Evolutionary conservation across 2,113 vertebrate species (phyloP).

Genomic region (Dicentrarchus labrax): DNA sequence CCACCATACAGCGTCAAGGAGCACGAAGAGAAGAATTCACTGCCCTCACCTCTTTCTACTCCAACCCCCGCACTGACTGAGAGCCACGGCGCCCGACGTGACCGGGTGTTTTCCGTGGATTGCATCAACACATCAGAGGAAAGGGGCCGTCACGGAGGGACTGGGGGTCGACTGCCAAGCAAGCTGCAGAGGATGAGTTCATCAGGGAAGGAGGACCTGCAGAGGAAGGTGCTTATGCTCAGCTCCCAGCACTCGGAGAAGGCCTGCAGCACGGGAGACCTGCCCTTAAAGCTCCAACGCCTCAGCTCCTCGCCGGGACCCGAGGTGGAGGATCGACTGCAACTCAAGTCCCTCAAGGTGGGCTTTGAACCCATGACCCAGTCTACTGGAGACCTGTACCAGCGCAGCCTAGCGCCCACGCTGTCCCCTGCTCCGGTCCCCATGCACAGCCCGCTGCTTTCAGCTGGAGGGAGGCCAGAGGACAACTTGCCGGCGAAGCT

Average conservation of each 20-base stretch:
- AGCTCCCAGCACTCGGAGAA: slow-evolving; percentile 84
- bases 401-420: slow-evolving; percentile 75
- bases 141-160: slow-evolving; percentile 57
- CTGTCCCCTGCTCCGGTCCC: slow-evolving; percentile 58
- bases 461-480: slow-evolving; percentile 71
- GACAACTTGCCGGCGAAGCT: slow-evolving; percentile 87
- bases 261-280: slow-evolving; percentile 88
- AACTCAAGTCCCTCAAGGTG: slow-evolving; percentile 84
- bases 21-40: slow-evolving; percentile 86
- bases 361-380: slow-evolving; percentile 86
- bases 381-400: slow-evolving; percentile 84
- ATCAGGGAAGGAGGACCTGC: slow-evolving; percentile 85
- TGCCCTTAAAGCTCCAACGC: slow-evolving; percentile 88
- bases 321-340: slow-evolving; percentile 79
- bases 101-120: slow-evolving; percentile 85
- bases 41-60: slow-evolving; percentile 82
- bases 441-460: slow-evolving; percentile 72
- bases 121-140: slow-evolving; percentile 83
- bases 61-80: slow-evolving; percentile 74
- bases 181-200: slow-evolving; percentile 90
- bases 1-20: slow-evolving; percentile 91
- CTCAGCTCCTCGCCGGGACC: slow-evolving; percentile 79
- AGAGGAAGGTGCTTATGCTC: slow-evolving; percentile 84
- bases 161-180: slow-evolving; percentile 82
- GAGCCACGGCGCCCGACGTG: slow-evolving; percentile 69